Conservation (phyloP, 2,888 invertebrate genomes). For the Onchidella celtica region DNA sequence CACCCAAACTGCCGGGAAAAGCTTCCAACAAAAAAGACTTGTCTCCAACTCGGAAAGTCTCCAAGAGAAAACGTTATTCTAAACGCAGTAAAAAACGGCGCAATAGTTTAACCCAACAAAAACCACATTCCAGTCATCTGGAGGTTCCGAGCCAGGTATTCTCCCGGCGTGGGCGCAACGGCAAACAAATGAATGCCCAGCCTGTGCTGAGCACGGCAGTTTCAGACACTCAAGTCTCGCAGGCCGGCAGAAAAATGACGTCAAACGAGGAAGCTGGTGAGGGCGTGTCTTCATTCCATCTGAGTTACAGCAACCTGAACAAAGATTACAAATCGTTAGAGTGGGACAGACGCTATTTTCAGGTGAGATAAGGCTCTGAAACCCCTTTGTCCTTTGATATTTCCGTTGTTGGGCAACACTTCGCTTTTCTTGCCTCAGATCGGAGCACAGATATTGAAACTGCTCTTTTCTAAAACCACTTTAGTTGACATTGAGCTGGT, state of each 20-base stretch:
- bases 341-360: conserved; percentile 70
- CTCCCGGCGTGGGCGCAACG: neutral
- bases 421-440: no score
- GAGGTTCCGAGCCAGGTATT: conserved; percentile 8
- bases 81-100: conserved; percentile 32
- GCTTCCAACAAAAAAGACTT: neutral
- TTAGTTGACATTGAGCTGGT: no score
- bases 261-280: neutral
- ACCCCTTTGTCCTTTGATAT: no score
- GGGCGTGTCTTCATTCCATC: conserved; percentile 31
- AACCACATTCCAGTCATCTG: neutral
- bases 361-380: conserved; percentile 43
- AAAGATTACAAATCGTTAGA: conserved; percentile 65
- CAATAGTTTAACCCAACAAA: conserved; percentile 18
- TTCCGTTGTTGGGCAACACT: no score
- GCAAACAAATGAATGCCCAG: neutral
- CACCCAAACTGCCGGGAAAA: neutral
- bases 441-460: no score
- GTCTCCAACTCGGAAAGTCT: neutral
- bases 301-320: conserved; percentile 51
- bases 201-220: neutral
- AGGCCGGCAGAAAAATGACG: conserved; percentile 10
- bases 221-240: conserved; percentile 39
- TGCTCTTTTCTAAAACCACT: no score
- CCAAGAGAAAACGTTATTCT: conserved; percentile 39